Percentiles rank a stretch among this genome's conserved stretches.
Evolutionary conservation across 2,113 vertebrate genomes (phyloP).

Genomic region (Ictalurus punctatus): DNA sequence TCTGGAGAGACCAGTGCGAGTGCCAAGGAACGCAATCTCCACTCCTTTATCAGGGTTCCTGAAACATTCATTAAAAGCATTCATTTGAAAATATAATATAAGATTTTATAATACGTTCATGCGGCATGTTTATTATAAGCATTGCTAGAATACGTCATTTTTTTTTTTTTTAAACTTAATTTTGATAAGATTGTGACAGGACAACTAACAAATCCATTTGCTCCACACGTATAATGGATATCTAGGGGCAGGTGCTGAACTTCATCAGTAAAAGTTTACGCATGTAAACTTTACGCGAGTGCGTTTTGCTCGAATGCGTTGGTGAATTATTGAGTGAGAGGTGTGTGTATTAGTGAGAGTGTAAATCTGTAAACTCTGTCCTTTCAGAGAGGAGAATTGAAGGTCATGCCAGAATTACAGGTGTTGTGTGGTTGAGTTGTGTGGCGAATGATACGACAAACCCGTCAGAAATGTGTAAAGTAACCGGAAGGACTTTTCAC

Average conservation of each 20-base stretch:
- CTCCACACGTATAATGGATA: neutral
- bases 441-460: neutral
- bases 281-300: no score
- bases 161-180: neutral
- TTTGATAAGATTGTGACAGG: neutral
- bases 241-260: neutral
- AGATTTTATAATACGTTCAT: neutral
- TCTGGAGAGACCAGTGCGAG: conserved; percentile 90
- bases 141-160: neutral
- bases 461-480: neutral
- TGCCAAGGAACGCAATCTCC: conserved; percentile 95
- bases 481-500: neutral
- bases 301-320: neutral
- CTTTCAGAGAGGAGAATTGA: neutral
- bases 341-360: neutral
- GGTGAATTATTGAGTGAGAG: neutral
- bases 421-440: neutral
- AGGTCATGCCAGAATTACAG: neutral
- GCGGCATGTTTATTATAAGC: neutral
- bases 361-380: neutral
- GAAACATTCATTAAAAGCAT: conserved; percentile 11
- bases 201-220: neutral
- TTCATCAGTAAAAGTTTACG: neutral
- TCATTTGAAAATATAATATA: no score
- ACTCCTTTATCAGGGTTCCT: conserved; percentile 99